A percentile compares a stretch with the other conserved stretches of the same genome.
phyloP scores from a whole-genome alignment of 2,888 invertebrate species.

The Philhelius pedissequus region DNA sequence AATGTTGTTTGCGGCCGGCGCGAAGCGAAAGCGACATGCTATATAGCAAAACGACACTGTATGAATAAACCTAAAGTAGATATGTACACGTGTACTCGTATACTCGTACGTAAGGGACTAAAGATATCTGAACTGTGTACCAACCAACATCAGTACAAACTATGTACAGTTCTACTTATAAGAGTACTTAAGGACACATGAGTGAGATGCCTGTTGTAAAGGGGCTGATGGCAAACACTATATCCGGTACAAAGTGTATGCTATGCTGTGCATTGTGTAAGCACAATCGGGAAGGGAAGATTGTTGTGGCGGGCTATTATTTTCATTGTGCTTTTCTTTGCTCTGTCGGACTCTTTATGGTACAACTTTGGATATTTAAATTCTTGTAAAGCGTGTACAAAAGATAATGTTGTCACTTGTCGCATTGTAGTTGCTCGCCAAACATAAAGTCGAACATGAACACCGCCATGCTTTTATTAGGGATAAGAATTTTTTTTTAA shows the following conservation, averaged over 20 bases:
- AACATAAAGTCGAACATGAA: neutral
- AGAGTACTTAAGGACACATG: constrained; percentile 58
- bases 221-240: constrained; percentile 44
- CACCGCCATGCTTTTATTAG: neutral
- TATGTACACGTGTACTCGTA: too few species aligned
- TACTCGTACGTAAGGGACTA: neutral
- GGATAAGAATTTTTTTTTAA: neutral
- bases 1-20: neutral
- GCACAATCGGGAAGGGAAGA: constrained; percentile 35
- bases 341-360: neutral
- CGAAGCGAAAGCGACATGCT: neutral
- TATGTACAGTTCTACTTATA: constrained; percentile 59
- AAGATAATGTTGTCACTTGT: constrained; percentile 1
- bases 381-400: constrained; percentile 16
- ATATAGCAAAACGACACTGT: neutral
- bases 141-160: neutral
- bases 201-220: constrained; percentile 47
- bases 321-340: constrained; percentile 24
- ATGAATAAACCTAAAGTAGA: too few species aligned
- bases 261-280: constrained; percentile 38
- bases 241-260: constrained; percentile 55
- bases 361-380: constrained; percentile 41
- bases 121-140: constrained; percentile 42
- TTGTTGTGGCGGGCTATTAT: constrained; percentile 46
- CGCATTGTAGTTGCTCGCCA: neutral